Base-by-base conservation (phyloP, 1,140 invertebrate genomes). In the Tyrophagus putrescentiae region DNA sequence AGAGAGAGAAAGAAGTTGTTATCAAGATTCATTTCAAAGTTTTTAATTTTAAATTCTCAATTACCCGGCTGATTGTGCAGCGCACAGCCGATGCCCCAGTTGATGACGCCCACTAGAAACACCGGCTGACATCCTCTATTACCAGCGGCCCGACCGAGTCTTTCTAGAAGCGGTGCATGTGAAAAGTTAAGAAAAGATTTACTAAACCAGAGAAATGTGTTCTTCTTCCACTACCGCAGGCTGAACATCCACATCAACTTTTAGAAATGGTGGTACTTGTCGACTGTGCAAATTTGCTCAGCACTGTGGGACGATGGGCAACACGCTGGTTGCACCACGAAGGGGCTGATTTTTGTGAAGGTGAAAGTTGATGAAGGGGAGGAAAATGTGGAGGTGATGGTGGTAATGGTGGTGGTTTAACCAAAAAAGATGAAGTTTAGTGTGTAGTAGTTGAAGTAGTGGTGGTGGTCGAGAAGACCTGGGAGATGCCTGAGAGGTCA, bases 41-140 rank as follows among this genome's bases (percentile, higher is more conserved):
- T 39, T 13, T 39, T n/a, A n/a, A n/a, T n/a, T n/a, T n/a, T n/a
- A 13, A 54, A 54, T 21, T 7, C 7, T 39, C 23, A 52, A 13
- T 52, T 6, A 57, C 89, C 89, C 0, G 90, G 90, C 53, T 93
- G 76, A 70, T 90, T 92, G 0, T 87, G 85, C 69, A 91, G 84
- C 0, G 87, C 91, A 71, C 91, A 96, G 11, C 87, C 87, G 67
- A 92, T 93, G 4, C 91, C 92, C 91, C 92, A 97, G 60, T 85
- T 90, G 65, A 95, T 94, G 64, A 96, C 91, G 1, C 92, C 91
- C 1, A 87, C 88, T 31, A 96, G 74, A 74, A 93, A 91, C 87
- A 97, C 42, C 82, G 79, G 4, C 85, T 85, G 67, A 92, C 85
- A 66, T 82, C 82, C 0, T 87, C 87, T 68, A 82, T 81, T 2